phyloP scores from a whole-genome alignment of 1,140 invertebrate genomes.

The Camponotus vicinus region DNA sequence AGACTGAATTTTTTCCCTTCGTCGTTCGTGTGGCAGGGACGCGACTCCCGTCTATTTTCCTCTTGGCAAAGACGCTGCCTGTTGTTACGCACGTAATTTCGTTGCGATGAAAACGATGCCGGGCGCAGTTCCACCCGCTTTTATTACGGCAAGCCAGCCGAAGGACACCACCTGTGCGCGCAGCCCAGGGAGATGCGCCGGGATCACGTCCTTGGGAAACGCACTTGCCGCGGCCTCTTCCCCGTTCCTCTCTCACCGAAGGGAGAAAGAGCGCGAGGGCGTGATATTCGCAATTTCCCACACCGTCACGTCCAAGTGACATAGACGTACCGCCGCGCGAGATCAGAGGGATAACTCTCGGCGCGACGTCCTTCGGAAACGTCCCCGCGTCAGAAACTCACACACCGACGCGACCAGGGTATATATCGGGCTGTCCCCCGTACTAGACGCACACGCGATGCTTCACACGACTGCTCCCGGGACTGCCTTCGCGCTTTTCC shows the following conservation, averaged over 20 bases:
- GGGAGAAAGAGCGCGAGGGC: slow-evolving; percentile 2
- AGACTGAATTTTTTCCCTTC: not conserved
- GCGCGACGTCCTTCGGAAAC: slow-evolving; percentile 33
- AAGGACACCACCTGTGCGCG: slow-evolving; percentile 54
- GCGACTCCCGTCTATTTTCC: slow-evolving; percentile 3
- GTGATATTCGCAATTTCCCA: slow-evolving; percentile 48
- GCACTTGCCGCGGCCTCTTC: slow-evolving; percentile 29
- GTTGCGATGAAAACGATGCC: slow-evolving; percentile 20
- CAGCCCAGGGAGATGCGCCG: slow-evolving; percentile 34
- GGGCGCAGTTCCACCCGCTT: slow-evolving; percentile 43
- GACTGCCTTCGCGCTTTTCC: slow-evolving; percentile 5
- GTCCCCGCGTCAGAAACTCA: slow-evolving; percentile 9
- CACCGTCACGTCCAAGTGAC: slow-evolving; percentile 27
- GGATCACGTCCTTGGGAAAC: slow-evolving; percentile 46
- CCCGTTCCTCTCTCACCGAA: not conserved
- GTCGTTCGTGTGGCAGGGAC: not conserved
- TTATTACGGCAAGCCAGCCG: slow-evolving; percentile 20
- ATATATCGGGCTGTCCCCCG: not conserved
- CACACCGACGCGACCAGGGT: not conserved
- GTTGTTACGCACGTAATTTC: slow-evolving; percentile 30
- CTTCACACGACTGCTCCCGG: not conserved
- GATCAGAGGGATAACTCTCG: slow-evolving; percentile 26
- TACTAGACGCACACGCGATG: not conserved
- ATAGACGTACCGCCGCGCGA: not conserved
- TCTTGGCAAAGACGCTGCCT: not conserved